A percentile compares a stretch with the other conserved stretches of the same genome.
Conservation (phyloP, 1,140 invertebrate genomes). For the Lucilia sericata region DNA sequence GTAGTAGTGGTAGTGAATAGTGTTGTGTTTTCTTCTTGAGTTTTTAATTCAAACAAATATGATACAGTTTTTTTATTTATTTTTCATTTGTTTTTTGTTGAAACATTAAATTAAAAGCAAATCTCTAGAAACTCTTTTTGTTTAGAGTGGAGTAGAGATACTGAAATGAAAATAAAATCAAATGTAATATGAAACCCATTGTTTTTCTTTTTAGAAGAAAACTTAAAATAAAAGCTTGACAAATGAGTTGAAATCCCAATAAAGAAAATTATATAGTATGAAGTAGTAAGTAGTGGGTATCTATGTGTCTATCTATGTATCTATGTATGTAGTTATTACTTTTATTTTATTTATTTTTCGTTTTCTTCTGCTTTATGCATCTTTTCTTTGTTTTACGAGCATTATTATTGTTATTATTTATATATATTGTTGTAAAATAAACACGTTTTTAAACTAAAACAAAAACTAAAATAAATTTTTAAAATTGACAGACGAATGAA, state of each 20-base stretch:
- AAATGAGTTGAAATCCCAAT: conserved; percentile 6
- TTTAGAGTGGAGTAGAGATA: too few species aligned
- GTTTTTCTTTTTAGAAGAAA: not conserved
- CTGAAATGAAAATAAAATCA: not conserved
- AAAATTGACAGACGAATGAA: not conserved
- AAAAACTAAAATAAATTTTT: not conserved
- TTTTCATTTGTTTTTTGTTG: not conserved
- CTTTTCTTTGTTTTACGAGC: too few species aligned
- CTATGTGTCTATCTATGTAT: too few species aligned
- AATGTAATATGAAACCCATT: not conserved
- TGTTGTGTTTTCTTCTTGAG: not conserved
- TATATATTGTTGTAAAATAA: not conserved
- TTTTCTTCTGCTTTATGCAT: too few species aligned
- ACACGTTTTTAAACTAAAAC: not conserved
- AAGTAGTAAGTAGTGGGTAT: not conserved
- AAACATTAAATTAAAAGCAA: not conserved
- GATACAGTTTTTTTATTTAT: too few species aligned
- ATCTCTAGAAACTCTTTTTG: not conserved
- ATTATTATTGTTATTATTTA: not conserved
- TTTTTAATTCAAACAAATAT: too few species aligned
- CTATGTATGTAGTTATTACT: too few species aligned
- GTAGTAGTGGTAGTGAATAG: not conserved
- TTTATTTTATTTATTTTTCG: too few species aligned
- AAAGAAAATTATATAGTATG: not conserved
- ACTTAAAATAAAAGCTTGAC: conserved; percentile 7